Conservation (phyloP, 1,140 invertebrate genomes). For the Harlomillsia oculata region DNA sequence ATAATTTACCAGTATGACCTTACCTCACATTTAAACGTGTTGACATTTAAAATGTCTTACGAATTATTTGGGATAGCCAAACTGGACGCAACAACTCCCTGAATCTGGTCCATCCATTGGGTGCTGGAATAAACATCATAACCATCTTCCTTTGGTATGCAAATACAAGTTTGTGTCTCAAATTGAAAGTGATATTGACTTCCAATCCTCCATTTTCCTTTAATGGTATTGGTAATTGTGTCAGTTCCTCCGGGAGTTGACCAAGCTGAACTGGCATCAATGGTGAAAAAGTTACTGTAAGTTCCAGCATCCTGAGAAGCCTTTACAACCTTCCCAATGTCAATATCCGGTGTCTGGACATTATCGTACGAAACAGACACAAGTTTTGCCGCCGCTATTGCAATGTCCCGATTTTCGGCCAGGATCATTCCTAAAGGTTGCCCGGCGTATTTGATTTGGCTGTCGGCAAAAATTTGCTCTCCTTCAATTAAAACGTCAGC, state of each 20-base stretch:
- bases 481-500: no score
- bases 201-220: constrained; percentile 39
- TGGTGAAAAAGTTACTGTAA: no score
- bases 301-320: not conserved
- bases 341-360: constrained; percentile 38
- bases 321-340: not conserved
- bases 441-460: constrained; percentile 39
- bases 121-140: constrained; percentile 39
- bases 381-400: constrained; percentile 51
- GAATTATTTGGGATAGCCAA: constrained; percentile 37
- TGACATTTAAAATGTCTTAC: no score
- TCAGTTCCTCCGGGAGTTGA: not conserved
- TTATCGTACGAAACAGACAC: constrained; percentile 55
- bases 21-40: no score
- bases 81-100: constrained; percentile 38
- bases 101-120: constrained; percentile 39
- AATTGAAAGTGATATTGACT: constrained; percentile 42
- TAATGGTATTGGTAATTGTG: constrained; percentile 20
- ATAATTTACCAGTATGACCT: no score
- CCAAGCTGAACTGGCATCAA: not conserved
- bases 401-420: constrained; percentile 49
- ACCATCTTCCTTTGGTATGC: constrained; percentile 40
- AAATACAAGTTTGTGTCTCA: constrained; percentile 40
- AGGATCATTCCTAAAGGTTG: constrained; percentile 63
- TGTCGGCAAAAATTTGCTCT: constrained; percentile 11